Conservation (phyloP, 2,888 invertebrate species). For the Ophioninae sp. region DNA sequence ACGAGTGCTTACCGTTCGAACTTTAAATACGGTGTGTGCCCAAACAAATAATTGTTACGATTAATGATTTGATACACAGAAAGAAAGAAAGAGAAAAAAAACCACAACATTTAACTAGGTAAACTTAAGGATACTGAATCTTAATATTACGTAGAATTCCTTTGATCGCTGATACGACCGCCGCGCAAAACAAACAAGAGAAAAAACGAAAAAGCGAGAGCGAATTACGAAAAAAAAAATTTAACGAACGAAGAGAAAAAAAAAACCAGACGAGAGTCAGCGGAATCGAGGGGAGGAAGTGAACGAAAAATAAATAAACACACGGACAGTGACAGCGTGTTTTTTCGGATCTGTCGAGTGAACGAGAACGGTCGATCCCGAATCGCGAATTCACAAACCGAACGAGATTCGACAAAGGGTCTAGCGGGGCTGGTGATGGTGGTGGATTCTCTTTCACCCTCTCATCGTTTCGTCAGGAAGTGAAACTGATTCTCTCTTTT, state of each 20-base stretch:
- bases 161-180: conserved; percentile 75
- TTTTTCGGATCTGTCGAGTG: neutral
- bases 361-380: neutral
- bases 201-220: neutral
- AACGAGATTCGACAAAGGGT: neutral
- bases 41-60: conserved; percentile 79
- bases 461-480: neutral
- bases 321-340: neutral
- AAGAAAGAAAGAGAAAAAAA: conserved; percentile 6
- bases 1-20: conserved; percentile 79
- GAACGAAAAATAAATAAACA: conserved; percentile 35
- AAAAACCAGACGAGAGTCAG: conserved; percentile 2
- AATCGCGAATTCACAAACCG: neutral
- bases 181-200: conserved; percentile 67
- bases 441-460: neutral
- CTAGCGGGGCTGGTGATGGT: neutral
- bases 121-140: conserved; percentile 78
- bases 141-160: conserved; percentile 77
- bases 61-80: conserved; percentile 79
- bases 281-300: too few relatives aligned
- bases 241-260: conserved; percentile 14
- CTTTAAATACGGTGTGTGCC: conserved; percentile 80
- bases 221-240: neutral
- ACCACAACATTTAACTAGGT: conserved; percentile 78
- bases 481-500: neutral